These are phyloP conservation scores for Propithecus perrieri DNA, from an alignment of 2,797 vertebrate species.

Conservation along the genomic window DNA sequence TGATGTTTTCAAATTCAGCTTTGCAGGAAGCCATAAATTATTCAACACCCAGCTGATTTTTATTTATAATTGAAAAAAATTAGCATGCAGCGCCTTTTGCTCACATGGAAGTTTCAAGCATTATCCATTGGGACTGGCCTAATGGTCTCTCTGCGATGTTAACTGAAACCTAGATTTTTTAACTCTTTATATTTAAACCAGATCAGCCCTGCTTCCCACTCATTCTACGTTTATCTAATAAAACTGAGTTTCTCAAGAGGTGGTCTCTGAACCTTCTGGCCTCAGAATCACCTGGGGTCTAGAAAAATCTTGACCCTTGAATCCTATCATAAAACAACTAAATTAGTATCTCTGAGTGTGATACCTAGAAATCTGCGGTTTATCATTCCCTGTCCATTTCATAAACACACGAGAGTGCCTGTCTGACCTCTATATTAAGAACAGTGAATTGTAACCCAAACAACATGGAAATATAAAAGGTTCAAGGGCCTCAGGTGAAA, in stretches of 20 bases:
- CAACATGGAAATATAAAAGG: neutral
- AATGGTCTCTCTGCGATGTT: constrained; percentile 1
- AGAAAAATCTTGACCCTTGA: constrained; percentile 11
- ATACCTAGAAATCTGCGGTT: neutral
- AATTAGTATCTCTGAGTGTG: neutral
- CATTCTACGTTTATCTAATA: constrained; percentile 8
- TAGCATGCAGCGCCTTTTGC: constrained; percentile 39
- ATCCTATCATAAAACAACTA: neutral
- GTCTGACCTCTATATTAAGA: neutral
- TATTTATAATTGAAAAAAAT: constrained; percentile 78
- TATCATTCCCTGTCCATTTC: neutral
- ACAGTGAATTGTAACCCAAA: neutral
- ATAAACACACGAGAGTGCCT: neutral
- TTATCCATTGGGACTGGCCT: constrained; percentile 8
- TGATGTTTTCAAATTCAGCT: constrained; percentile 82
- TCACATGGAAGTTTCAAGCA: constrained; percentile 8
- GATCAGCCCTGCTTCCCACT: neutral
- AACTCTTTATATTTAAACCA: constrained; percentile 22
- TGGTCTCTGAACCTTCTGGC: neutral
- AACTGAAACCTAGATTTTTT: constrained; percentile 3
- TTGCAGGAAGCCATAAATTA: constrained; percentile 73
- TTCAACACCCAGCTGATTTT: constrained; percentile 77
- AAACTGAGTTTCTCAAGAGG: constrained; percentile 2
- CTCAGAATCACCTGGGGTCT: neutral
- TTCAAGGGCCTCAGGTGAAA: neutral